Conservation (phyloP, 37 sponge, comb jelly and placozoan genomes). For the Tethya wilhelma region DNA sequence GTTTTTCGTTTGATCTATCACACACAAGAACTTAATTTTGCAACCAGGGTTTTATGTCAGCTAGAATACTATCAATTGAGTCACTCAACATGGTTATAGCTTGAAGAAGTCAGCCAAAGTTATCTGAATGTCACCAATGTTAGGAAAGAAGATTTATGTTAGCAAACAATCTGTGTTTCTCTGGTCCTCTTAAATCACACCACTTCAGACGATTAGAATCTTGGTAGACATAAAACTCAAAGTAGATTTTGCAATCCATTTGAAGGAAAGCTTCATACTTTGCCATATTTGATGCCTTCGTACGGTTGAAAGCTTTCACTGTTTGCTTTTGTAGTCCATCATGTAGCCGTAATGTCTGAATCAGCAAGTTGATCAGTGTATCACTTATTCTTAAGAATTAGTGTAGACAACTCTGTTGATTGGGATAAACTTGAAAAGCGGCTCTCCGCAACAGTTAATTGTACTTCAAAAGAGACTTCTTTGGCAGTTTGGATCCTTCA, state of each 20-base stretch:
- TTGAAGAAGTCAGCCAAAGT: not conserved
- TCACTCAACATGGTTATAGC: not conserved
- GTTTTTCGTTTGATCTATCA: not conserved
- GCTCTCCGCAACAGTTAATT: not conserved
- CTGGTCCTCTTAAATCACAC: slow-evolving; percentile 27
- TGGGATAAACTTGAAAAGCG: slow-evolving; percentile 4
- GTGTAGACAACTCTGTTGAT: slow-evolving; percentile 9
- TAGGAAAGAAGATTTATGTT: slow-evolving; percentile 12
- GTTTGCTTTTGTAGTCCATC: not conserved
- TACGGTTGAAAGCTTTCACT: not conserved
- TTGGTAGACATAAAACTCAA: slow-evolving; percentile 5
- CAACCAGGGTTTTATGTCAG: slow-evolving; percentile 2
- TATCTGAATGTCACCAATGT: not conserved
- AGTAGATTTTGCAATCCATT: slow-evolving; percentile 5
- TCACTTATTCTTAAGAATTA: slow-evolving; percentile 11
- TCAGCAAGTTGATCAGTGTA: slow-evolving; percentile 11
- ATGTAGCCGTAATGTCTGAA: not conserved
- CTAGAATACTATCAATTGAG: too few species aligned
- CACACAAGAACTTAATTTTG: not conserved
- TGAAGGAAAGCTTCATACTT: not conserved
- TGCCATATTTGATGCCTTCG: not conserved
- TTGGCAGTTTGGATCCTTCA: not conserved
- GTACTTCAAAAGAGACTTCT: not conserved
- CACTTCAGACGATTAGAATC: slow-evolving; percentile 6
- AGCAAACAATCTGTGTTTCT: slow-evolving; percentile 18